Percentiles rank a stretch among this genome's conserved stretches.
Conservation (phyloP, 2,797 vertebrate species). For the Microctenopoma lineatum region DNA sequence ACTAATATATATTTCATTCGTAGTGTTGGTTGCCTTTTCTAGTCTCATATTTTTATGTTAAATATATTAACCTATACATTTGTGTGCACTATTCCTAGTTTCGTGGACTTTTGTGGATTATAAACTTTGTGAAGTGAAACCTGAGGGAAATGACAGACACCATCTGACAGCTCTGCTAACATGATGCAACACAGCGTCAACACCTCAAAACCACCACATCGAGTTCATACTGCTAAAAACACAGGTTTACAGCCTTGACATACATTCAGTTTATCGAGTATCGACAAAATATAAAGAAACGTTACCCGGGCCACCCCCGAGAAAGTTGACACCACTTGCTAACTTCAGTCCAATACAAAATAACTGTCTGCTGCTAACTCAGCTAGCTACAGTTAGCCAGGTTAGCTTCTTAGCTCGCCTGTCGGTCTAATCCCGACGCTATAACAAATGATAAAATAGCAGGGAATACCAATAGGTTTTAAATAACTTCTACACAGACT, state of each 20-base stretch:
- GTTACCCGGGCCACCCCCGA: slow-evolving; percentile 14
- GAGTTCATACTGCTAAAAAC: rapidly evolving
- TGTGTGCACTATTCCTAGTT: too few species aligned
- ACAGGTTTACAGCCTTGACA: rapidly evolving
- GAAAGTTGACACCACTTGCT: slow-evolving; percentile 43
- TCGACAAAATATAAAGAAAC: too few species aligned
- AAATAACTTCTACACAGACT: rapidly evolving
- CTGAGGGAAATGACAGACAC: too few species aligned
- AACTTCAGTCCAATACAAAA: slow-evolving; percentile 20
- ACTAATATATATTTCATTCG: too few species aligned
- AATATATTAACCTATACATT: too few species aligned
- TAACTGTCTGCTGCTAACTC: slow-evolving; percentile 35
- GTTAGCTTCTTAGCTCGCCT: not conserved
- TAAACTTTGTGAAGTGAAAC: too few species aligned
- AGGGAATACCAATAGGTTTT: rapidly evolving
- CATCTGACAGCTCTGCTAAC: not conserved
- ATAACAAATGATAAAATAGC: not conserved
- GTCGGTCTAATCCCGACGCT: not conserved
- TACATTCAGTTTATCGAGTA: too few species aligned
- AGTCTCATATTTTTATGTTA: too few species aligned
- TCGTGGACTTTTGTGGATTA: too few species aligned
- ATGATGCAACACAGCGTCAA: slow-evolving; percentile 70
- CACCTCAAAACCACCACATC: not conserved
- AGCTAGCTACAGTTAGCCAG: slow-evolving; percentile 31
- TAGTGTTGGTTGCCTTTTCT: too few species aligned